Base-by-base conservation (phyloP, 2,113 vertebrate genomes). In the Parotia lawesii region DNA sequence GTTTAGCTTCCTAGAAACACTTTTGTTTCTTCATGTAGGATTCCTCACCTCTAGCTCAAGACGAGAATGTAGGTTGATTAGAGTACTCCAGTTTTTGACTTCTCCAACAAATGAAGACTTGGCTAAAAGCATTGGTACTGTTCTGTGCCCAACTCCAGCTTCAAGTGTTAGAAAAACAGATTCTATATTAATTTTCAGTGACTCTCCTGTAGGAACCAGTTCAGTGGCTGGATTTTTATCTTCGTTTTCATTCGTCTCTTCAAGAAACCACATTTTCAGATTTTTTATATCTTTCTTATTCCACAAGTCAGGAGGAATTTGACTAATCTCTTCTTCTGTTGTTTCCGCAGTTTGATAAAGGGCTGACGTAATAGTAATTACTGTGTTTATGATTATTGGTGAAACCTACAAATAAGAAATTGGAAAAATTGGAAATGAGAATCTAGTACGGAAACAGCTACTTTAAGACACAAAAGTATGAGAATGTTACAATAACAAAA, bases 321-420 rank as follows among this genome's bases (percentile, higher is more conserved):
- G 97, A 96, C 97, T 98, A 7, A 98, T 97, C 73, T 98, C 97
- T 95, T 98, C 97, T 81, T 98, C 97, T 3, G 97, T 95, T 22
- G 97, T 97, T 97, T 99, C 99, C 6, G 98, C 93, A 53, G 97
- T 97, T 64, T 98, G 98, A 70, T 97, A 99, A 95, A 99, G 95
- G 17, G 98, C 99, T 28, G 99, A 98, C 73, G 99, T 99, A 95
- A 99, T 99, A 88, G 98, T 99, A 93, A 99, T 98, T 71, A 99
- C 98, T 6, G 99, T 99, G 97, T 99, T 99, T 97, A 99, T 98
- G 91, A 99, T 99, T 96, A 99, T 98, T 47, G 99, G 99, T 94
- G 99, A 99, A 75, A 99, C 99, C 99, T 99, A 96, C 53, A 67
- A 69, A 74, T 67, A 91, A 67, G 33, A 56, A 53, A 62, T 92